phyloP scores from a whole-genome alignment of 2,888 invertebrate species.

The Metacarcinus magister region DNA sequence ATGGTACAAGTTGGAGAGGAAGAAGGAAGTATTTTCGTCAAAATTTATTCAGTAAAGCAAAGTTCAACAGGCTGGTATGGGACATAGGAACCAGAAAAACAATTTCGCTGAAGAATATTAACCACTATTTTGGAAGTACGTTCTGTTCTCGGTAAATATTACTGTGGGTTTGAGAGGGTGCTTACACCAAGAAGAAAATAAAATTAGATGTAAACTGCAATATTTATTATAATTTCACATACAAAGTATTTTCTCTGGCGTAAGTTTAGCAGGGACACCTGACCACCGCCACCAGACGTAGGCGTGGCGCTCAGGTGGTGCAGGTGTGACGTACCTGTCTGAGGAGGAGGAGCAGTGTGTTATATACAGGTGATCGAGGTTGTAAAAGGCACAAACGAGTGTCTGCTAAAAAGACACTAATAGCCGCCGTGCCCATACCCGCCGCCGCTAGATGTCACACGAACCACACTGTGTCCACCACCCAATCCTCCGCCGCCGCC shows the following conservation, averaged over 20 bases:
- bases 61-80: too few species aligned
- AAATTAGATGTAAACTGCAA: neutral
- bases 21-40: too few species aligned
- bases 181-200: neutral
- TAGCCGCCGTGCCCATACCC: neutral
- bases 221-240: neutral
- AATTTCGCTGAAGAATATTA: too few species aligned
- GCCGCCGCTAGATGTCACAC: neutral
- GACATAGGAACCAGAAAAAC: too few species aligned
- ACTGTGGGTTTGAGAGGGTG: neutral
- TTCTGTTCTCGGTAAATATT: neutral
- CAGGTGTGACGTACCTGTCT: neutral
- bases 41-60: too few species aligned
- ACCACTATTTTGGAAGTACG: too few species aligned
- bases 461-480: neutral
- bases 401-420: neutral
- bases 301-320: neutral
- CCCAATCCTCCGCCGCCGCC: neutral
- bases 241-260: neutral
- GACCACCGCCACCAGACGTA: neutral
- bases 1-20: too few species aligned
- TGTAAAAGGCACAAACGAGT: too few species aligned
- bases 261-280: neutral
- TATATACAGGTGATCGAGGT: too few species aligned
- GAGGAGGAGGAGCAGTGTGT: constrained; percentile 30